Evolutionary conservation across 2,888 invertebrate genomes (phyloP), one percentile per base, ranked within the genome.

Genomic region (Lomographa bimaculata): DNA sequence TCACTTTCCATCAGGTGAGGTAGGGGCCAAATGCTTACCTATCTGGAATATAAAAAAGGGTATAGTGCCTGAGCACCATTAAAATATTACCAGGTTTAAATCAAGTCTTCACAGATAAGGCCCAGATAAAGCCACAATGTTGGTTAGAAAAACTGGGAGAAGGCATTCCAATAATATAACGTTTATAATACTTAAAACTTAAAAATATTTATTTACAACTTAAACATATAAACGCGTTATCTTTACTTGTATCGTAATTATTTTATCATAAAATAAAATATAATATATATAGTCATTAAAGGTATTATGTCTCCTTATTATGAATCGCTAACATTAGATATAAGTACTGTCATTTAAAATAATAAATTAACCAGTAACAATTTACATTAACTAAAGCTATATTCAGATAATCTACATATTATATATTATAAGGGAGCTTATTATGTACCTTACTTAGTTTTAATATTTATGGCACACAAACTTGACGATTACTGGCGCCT

Each of bases 171-270:
- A n/a, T n/a, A n/a, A n/a, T n/a, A n/a, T n/a, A n/a, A n/a, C n/a
- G n/a, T n/a, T n/a, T n/a, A n/a, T n/a, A n/a, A n/a, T n/a, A n/a
- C n/a, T n/a, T n/a, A n/a, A n/a, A n/a, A n/a, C n/a, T n/a, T n/a
- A n/a, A n/a, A n/a, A n/a, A n/a, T n/a, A n/a, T 34, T 44, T 34
- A 46, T 36, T 36, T 40, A 36, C 38, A 45, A 21, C 30, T 35
- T 32, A 30, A 17, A 19, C 17, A 26, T 30, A 35, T 37, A 32
- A 24, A 37, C 27, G 46, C 43, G 48, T 24, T 30, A 38, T 30
- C 38, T 30, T 34, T 39, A 32, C 32, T 27, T 32, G 24, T 23
- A 11, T 6, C 3, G 11, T 30, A 25, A 18, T 7, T 21, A 34
- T 21, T 10, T 20, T n/a, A n/a, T n/a, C n/a, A n/a, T n/a, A n/a